phyloP scores from a whole-genome alignment of 1,140 invertebrate species.

The Augochlora pura region DNA sequence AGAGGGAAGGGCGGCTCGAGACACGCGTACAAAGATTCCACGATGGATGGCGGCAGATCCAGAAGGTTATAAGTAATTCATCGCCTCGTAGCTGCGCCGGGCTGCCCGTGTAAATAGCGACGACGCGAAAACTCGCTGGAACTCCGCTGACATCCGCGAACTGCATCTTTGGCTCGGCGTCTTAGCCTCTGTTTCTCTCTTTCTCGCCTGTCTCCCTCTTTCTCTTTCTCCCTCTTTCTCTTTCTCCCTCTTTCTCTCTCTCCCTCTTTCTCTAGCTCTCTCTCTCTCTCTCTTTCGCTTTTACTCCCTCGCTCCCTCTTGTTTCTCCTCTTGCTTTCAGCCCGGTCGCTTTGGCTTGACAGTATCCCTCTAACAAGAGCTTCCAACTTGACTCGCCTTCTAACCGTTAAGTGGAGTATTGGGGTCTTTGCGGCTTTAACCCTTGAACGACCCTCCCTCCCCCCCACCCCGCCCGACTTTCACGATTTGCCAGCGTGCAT shows the following conservation, averaged over 20 bases:
- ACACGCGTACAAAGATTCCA: slow-evolving; percentile 24
- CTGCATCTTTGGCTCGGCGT: slow-evolving; percentile 25
- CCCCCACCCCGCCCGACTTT: too few species aligned
- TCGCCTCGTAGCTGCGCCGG: slow-evolving; percentile 43
- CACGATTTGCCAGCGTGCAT: too few species aligned
- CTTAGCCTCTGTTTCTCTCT: background rate
- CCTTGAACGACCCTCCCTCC: too few species aligned
- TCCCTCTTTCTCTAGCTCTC: background rate
- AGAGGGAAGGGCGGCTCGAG: background rate
- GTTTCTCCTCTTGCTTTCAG: too few species aligned
- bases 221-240: background rate
- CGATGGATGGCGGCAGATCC: slow-evolving; percentile 2
- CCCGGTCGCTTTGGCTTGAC: background rate
- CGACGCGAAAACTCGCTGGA: slow-evolving; percentile 27
- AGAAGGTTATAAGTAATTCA: slow-evolving; percentile 60
- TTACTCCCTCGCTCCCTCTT: too few species aligned
- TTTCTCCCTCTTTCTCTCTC: background rate
- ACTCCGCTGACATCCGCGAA: slow-evolving; percentile 23
- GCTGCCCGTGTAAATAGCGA: slow-evolving; percentile 48
- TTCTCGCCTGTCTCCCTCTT: background rate
- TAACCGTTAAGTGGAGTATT: too few species aligned
- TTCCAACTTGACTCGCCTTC: too few species aligned
- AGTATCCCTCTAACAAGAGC: background rate
- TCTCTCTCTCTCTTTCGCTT: too few species aligned
- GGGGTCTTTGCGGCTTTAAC: too few species aligned